phyloP scores from a whole-genome alignment of 2,888 invertebrate genomes.

The Eubasilissa splendida region DNA sequence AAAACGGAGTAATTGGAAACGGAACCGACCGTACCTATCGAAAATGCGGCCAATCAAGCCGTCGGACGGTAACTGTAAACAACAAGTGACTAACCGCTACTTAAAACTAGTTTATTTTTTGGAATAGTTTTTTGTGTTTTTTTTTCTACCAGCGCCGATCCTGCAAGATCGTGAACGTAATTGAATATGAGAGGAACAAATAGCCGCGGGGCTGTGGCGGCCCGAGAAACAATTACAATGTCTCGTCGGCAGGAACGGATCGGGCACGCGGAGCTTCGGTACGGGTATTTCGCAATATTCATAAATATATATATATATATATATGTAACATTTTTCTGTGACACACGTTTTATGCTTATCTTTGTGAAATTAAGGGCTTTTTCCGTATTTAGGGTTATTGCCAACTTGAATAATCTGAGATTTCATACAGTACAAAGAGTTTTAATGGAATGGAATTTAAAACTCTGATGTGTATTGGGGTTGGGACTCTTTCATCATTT shows the following conservation, averaged over 20 bases:
- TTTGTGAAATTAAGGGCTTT: too few species aligned
- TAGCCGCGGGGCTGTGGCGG: conserved; percentile 53
- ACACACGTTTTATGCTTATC: too few species aligned
- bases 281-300: too few species aligned
- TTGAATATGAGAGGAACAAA: conserved; percentile 58
- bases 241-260: conserved; percentile 36
- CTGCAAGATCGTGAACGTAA: conserved; percentile 55
- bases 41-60: conserved; percentile 15
- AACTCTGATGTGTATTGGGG: too few species aligned
- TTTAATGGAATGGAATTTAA: too few species aligned
- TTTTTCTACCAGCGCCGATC: conserved; percentile 33
- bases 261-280: neutral
- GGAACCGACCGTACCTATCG: conserved; percentile 1
- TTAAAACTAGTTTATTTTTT: conserved; percentile 24
- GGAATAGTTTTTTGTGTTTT: conserved; percentile 7
- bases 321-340: too few species aligned
- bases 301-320: too few species aligned
- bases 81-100: conserved; percentile 20
- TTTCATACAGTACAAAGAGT: too few species aligned
- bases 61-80: conserved; percentile 19
- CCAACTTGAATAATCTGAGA: too few species aligned
- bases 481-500: too few species aligned
- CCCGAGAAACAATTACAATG: conserved; percentile 53
- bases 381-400: too few species aligned
- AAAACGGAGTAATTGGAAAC: conserved; percentile 18